phyloP scores from a whole-genome alignment of 2,113 vertebrate species.

The Blennius ocellaris region DNA sequence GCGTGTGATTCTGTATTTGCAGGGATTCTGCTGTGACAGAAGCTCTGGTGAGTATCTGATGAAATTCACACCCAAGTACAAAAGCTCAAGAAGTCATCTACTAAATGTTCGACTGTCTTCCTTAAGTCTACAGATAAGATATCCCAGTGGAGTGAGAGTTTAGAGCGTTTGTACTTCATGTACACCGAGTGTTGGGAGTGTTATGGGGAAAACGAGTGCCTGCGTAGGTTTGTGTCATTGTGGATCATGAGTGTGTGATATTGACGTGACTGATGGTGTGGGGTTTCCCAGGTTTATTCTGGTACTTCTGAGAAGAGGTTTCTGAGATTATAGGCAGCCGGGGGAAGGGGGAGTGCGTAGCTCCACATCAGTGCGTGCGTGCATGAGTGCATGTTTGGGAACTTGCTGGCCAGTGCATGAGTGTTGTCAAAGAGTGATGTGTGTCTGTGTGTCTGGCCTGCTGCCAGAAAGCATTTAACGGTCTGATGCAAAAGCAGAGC shows the following conservation, averaged over 20 bases:
- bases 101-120: slow-evolving; percentile 5
- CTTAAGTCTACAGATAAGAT: background rate
- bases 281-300: slow-evolving; percentile 73
- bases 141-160: slow-evolving; percentile 5
- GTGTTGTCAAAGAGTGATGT: background rate
- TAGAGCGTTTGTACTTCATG: slow-evolving; percentile 3
- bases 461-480: slow-evolving; percentile 37
- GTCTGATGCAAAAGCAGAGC: background rate
- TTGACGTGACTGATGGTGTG: slow-evolving; percentile 45
- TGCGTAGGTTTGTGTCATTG: background rate
- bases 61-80: slow-evolving; percentile 20
- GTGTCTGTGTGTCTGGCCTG: background rate
- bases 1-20: slow-evolving; percentile 40
- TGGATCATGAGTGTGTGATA: slow-evolving; percentile 23
- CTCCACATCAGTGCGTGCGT: background rate
- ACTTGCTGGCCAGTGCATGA: background rate
- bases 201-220: background rate
- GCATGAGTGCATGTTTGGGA: background rate
- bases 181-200: background rate
- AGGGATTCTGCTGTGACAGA: slow-evolving; percentile 77
- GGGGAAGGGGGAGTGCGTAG: slow-evolving; percentile 21
- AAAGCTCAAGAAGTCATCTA: background rate
- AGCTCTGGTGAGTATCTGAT: slow-evolving; percentile 68
- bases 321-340: slow-evolving; percentile 35
- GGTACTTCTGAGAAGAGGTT: slow-evolving; percentile 56